Evolutionary conservation across 2,113 vertebrate genomes (phyloP), one percentile per base, ranked within the genome.

Genomic region (Corapipo altera): DNA sequence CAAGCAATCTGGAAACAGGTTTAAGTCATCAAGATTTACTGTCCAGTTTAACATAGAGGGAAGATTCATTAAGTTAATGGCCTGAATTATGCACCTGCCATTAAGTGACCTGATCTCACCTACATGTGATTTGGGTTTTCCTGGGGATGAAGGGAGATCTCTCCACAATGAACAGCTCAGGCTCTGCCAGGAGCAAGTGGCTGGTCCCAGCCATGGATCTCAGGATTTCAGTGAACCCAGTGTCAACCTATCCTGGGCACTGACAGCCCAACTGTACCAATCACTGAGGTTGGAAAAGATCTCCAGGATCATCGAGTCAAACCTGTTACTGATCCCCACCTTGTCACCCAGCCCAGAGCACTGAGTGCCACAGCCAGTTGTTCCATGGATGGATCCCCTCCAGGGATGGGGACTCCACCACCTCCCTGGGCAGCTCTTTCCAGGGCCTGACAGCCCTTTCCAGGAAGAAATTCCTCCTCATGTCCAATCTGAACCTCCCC

Each of bases 21-120:
- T 48, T 5, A 65, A 54, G 13, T 18, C 48, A 37, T 7, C 33
- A 3, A 6, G 14, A 64, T 64, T 51, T 70, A 66, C 33, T 26
- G 11, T 1, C 19, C 19, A 1, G 6, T 26, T 70, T 23, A 37
- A 55, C 9, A 2, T 0, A 14, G 41, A 1, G 35, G 65, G 33
- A 51, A 64, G 21, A 48, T 92, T 52, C 48, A 92, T 71, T 48
- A 21, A 8, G 26, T 48, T 44, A 64, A 69, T 8, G 16, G 44
- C 32, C 58, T 72, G 52, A 67, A 52, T 37, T 32, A 43, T n/a
- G 2, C 4, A 23, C 54, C 76, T 8, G 26, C 51, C 51, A 28
- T 27, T 52, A 52, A 39, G 32, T 58, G 54, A 48, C 49, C 75
- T 70, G 92, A 72, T 74, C 88, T 17, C 62, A 39, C 20, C 28